Evolutionary conservation across 2,888 invertebrate species (phyloP).

Genomic region (Gymnoscelis rufifasciata): DNA sequence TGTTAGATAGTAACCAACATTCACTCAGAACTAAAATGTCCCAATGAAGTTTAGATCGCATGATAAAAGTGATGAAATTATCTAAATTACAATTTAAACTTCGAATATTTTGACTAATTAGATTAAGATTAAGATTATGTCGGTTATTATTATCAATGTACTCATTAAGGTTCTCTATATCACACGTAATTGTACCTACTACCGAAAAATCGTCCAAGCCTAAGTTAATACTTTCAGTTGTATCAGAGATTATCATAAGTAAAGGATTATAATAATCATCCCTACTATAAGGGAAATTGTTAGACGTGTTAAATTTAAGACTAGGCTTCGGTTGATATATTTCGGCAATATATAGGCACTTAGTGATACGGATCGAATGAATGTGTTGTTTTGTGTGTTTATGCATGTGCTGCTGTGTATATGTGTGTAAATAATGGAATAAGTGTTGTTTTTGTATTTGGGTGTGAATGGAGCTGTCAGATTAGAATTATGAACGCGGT

Average conservation of each 20-base stretch:
- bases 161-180: background rate
- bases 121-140: slow-evolving; percentile 8
- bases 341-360: background rate
- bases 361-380: background rate
- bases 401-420: background rate
- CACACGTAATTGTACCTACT: background rate
- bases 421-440: background rate
- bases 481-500: background rate
- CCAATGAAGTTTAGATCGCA: slow-evolving; percentile 19
- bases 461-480: background rate
- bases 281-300: background rate
- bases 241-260: background rate
- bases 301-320: background rate
- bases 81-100: slow-evolving; percentile 27
- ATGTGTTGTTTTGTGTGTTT: background rate
- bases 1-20: slow-evolving; percentile 25
- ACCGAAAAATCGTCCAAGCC: slow-evolving; percentile 4
- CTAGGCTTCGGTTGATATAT: background rate
- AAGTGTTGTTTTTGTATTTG: background rate
- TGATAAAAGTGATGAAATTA: slow-evolving; percentile 18
- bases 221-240: slow-evolving; percentile 1
- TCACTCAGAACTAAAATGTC: slow-evolving; percentile 28
- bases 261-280: background rate
- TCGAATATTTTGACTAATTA: slow-evolving; percentile 29
- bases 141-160: background rate